Evolutionary conservation across 2,888 invertebrate genomes (phyloP), one percentile per base, ranked within the genome.

Genomic region (Rhyacophila evoluta): DNA sequence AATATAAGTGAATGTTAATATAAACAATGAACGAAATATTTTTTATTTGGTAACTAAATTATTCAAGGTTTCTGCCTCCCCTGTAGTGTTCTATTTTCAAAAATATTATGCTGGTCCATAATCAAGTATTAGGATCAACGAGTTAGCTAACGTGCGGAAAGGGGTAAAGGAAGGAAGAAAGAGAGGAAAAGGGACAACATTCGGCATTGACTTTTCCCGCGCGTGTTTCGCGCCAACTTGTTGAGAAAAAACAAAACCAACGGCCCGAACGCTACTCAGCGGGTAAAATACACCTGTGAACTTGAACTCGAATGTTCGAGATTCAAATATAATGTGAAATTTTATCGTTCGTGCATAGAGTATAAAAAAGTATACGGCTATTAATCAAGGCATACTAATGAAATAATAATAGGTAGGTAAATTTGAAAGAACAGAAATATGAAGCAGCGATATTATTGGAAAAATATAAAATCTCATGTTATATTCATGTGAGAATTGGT

Each of bases 211-310:
- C 75, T 38, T 68, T 55, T 55, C 55, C 33, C 8, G 28, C 37
- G 69, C 75, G 75, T 55, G 55, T 25, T 55, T 33, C 68, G 75
- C 69, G 67, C 73, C 76, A 72, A 76, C 76, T 76, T 76, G 76
- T 76, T 76, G 76, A 67, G 72, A 72, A 55, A 70, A 75, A 75
- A 75, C 38, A 29, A 75, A 75, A 75, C 70, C 75, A 19, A 71
- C 19, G 2, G 25, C 8, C 55, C 55, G 25, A 71, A 28, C 25
- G 36, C 2, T 68, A 37, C 11, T 68, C 74, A 28, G 74, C 36
- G 36, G 74, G 67, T 25, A 67, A 27, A 69, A 38, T 19, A 38
- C 38, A 39, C 25, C 38, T 38, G 38, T 27, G 37, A 72, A 72
- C 72, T 72, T 72, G 72, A 72, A 72, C 72, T 72, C 27, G 72